Percentiles rank a stretch among this genome's conserved stretches.
Conservation (phyloP, 2,888 invertebrate genomes). For the Agrotis exclamationis region DNA sequence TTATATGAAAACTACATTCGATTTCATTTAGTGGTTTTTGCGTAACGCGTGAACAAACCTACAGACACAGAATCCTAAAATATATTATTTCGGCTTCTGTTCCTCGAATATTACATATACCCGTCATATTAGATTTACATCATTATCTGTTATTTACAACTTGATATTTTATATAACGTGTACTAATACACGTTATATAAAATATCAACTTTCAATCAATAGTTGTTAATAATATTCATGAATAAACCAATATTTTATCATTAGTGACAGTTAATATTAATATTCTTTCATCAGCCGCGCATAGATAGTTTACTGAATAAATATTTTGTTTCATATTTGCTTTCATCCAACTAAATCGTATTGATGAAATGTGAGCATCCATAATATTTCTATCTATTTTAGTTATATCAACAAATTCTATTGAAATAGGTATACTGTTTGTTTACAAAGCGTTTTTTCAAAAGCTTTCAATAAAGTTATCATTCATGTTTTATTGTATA, state of each 20-base stretch:
- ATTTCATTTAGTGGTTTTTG: no score
- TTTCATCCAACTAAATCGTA: constrained; percentile 5
- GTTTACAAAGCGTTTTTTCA: background rate
- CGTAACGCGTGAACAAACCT: no score
- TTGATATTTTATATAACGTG: no score
- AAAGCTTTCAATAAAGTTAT: constrained; percentile 16
- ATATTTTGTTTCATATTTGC: constrained; percentile 17
- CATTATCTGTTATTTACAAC: no score
- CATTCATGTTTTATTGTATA: background rate
- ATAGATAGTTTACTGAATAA: constrained; percentile 15
- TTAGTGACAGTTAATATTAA: background rate
- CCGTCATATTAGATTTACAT: no score
- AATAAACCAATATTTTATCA: constrained; percentile 3
- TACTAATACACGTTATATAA: no score
- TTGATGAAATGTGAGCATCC: constrained; percentile 32
- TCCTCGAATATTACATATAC: no score
- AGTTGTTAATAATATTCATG: background rate
- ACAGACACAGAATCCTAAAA: no score
- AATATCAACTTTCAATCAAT: background rate
- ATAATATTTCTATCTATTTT: constrained; percentile 6
- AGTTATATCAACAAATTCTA: background rate
- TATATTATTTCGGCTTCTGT: no score
- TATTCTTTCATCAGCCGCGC: background rate
- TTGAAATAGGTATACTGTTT: constrained; percentile 1
- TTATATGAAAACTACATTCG: no score